These are phyloP conservation scores for Takifugu flavidus DNA, from an alignment of 2,113 vertebrate genomes.

Conservation along the genomic window DNA sequence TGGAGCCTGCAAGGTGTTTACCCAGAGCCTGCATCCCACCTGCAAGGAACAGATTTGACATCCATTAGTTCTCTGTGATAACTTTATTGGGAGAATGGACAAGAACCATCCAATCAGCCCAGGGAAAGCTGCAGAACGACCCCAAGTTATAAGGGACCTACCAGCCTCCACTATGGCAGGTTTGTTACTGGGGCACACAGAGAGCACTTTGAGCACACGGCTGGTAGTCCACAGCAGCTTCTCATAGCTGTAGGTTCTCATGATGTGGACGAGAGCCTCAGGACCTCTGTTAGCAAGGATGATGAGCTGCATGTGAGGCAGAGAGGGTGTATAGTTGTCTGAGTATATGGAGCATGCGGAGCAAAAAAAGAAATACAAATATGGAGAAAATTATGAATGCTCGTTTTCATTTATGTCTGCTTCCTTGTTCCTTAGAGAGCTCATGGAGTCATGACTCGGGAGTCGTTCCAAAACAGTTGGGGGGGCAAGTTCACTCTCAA, in stretches of 20 bases:
- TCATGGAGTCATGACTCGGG: no score
- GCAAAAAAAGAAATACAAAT: no score
- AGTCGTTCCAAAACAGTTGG: no score
- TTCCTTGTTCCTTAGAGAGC: no score
- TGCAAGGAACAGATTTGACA: slow-evolving; percentile 45
- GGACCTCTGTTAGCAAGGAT: slow-evolving; percentile 91
- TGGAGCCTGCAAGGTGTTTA: slow-evolving; percentile 85
- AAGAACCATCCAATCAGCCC: neutral
- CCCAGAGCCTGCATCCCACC: slow-evolving; percentile 95
- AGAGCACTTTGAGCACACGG: slow-evolving; percentile 94
- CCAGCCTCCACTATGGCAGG: slow-evolving; percentile 94
- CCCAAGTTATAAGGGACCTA: slow-evolving; percentile 64
- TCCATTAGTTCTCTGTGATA: slow-evolving; percentile 19
- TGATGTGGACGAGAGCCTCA: slow-evolving; percentile 92
- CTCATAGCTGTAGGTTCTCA: slow-evolving; percentile 92
- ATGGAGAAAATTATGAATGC: no score
- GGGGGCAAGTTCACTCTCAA: no score
- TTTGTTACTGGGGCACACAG: slow-evolving; percentile 96
- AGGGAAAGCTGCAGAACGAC: slow-evolving; percentile 9
- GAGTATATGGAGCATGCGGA: no score
- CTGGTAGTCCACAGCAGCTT: slow-evolving; percentile 98
- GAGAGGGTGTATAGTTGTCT: neutral
- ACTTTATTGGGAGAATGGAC: neutral
- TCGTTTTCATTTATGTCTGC: no score
- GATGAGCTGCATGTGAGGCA: slow-evolving; percentile 79